Evolutionary conservation across 2,888 invertebrate species (phyloP), one percentile per base, ranked within the genome.

Genomic region (Drosophila cyrtoloma): DNA sequence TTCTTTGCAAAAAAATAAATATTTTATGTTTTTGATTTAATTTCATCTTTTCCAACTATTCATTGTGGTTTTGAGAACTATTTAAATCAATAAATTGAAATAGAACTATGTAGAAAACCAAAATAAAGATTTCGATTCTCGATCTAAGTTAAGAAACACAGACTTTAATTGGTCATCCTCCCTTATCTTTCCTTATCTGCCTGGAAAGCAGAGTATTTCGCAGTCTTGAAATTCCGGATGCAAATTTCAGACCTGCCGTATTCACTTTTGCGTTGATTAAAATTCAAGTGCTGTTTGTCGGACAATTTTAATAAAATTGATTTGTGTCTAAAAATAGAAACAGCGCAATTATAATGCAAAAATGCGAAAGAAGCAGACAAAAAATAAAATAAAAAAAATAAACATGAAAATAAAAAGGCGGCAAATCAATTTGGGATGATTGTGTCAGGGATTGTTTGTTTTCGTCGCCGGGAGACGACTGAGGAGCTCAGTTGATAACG

Each of bases 271-370:
- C 33, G 35, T 19, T 35, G 56, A 72, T 72, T 81, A 47, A 65
- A 67, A 77, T 74, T 65, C 74, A 77, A 79, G 69, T 74, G 68
- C 22, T 77, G 76, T 71, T 64, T 68, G 63, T 68, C 62, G 64
- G 57, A 71, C 68, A 78, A 71, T 84, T 73, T 84, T 72, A 87
- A 72, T 84, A 68, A 71, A 89, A 85, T 84, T 74, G 85, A 89
- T 65, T 89, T 87, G 67, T 47, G 56, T 71, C 65, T 89, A 85
- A 71, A 84, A 85, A 84, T 89, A 89, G 76, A 56, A 82, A 71
- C 53, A 75, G 59, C 64, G 62, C 71, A 86, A 73, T 82, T 84
- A 69, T 56, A 60, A 62, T 65, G 63, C 58, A 53, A 59, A 64
- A 58, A 7, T 47, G 9, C 30, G n/a, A 32, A 57, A 57, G 42